Evolutionary conservation across 2,888 invertebrate species (phyloP), one percentile per base, ranked within the genome.

Genomic region (Cantharis flavilabris): DNA sequence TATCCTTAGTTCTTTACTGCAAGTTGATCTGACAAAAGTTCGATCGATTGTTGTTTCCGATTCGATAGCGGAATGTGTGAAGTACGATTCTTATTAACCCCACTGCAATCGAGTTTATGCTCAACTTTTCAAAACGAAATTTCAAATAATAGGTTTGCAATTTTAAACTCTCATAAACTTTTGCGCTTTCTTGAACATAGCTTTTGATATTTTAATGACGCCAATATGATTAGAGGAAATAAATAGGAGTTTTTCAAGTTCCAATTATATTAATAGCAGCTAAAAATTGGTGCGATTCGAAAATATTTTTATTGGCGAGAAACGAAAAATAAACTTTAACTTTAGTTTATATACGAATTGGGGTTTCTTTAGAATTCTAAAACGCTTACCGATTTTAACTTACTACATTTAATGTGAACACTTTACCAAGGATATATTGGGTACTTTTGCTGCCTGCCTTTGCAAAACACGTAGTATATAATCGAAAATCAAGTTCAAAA

Each of bases 1-100:
- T 65, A 75, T 75, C 70, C 71, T 71, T 28, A 75, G 70, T 75
- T 69, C 73, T 73, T 67, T 72, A 33, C 69, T 71, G 49, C 70
- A 75, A 75, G 75, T 75, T 70, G 75, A 75, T 75, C 75, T 75
- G 75, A 75, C 75, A 71, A 70, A 72, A 74, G 71, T 73, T 70
- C 67, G 72, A 73, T 73, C 77, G 69, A 70, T 74, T 69, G 71
- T 64, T 73, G 70, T 71, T 73, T 77, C 76, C 75, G 75, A 75
- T 75, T 11, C 75, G 75, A 75, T 75, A 70, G 70, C 70, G 70
- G 65, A 75, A 75, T 75, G 75, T 75, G 75, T 75, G 75, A 75
- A 75, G 75, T 71, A 65, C 75, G 70, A 70, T 75, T 75, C 75
- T 75, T 75, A 75, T 75, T 75, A 75, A 75, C 75, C 65, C 65